Percentiles rank a stretch among this genome's conserved stretches.
phyloP scores from a whole-genome alignment of 2,888 invertebrate genomes.

The Cinara cedri region DNA sequence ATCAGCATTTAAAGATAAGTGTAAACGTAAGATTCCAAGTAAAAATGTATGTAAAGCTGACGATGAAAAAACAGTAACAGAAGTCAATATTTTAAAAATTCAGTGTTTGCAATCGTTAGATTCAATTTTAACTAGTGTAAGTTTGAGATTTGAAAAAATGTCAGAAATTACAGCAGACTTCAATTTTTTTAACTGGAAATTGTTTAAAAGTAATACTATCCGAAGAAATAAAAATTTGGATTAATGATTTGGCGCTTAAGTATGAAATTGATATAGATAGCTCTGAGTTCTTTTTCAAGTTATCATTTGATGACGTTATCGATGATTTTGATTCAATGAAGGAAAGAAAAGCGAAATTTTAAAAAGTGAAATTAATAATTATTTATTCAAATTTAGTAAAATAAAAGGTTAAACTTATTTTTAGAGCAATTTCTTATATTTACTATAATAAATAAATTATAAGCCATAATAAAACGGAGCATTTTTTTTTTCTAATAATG shows the following conservation, averaged over 20 bases:
- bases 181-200: constrained; percentile 2
- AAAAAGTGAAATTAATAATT: not conserved
- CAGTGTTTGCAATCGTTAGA: not conserved
- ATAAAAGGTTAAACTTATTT: no score
- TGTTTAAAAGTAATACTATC: not conserved
- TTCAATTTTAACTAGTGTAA: not conserved
- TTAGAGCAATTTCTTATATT: no score
- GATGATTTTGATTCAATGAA: no score
- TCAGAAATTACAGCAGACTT: not conserved
- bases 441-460: no score
- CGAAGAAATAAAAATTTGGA: not conserved
- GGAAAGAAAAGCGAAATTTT: no score
- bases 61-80: constrained; percentile 2
- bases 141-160: not conserved
- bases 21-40: constrained; percentile 11
- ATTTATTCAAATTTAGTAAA: not conserved
- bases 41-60: not conserved
- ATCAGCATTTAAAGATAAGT: constrained; percentile 10
- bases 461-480: no score
- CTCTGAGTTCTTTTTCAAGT: not conserved
- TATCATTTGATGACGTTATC: no score
- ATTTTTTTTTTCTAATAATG: no score
- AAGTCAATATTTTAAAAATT: not conserved
- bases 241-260: constrained; percentile 9
- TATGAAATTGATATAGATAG: not conserved